phyloP scores from a whole-genome alignment of 2,888 invertebrate genomes.

The Lamellibrachia satsuma region DNA sequence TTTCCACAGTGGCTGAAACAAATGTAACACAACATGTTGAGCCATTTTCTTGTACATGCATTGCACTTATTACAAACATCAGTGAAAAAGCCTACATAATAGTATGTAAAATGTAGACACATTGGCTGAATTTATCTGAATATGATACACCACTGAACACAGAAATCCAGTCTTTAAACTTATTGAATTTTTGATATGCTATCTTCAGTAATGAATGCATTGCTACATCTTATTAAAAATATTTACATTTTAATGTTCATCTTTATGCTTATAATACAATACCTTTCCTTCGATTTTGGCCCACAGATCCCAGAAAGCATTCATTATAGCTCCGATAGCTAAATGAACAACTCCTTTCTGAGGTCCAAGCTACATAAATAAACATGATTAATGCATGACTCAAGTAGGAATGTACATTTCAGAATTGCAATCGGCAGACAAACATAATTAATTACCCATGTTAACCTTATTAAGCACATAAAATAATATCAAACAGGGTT shows the following conservation, averaged over 20 bases:
- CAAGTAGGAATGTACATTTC: too few species aligned
- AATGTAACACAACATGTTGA: neutral
- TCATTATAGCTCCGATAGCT: slow-evolving; percentile 87
- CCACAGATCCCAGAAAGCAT: slow-evolving; percentile 93
- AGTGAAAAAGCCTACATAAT: neutral
- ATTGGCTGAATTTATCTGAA: neutral
- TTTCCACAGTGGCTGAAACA: slow-evolving; percentile 80
- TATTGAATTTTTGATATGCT: neutral
- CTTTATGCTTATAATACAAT: slow-evolving; percentile 20
- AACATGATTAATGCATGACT: neutral
- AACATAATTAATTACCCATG: neutral
- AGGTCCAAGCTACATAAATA: slow-evolving; percentile 76
- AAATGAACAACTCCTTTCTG: slow-evolving; percentile 90
- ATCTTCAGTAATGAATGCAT: neutral
- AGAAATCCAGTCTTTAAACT: neutral
- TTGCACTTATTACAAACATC: neutral
- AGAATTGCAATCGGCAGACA: neutral
- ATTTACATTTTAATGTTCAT: slow-evolving; percentile 18
- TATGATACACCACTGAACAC: neutral
- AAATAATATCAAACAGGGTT: too few species aligned
- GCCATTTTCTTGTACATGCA: neutral
- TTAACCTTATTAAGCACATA: neutral
- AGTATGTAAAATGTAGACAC: neutral
- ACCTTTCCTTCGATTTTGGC: slow-evolving; percentile 80
- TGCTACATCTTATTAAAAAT: neutral